Conservation (phyloP, 2,797 vertebrate species). For the Tinamus major region DNA sequence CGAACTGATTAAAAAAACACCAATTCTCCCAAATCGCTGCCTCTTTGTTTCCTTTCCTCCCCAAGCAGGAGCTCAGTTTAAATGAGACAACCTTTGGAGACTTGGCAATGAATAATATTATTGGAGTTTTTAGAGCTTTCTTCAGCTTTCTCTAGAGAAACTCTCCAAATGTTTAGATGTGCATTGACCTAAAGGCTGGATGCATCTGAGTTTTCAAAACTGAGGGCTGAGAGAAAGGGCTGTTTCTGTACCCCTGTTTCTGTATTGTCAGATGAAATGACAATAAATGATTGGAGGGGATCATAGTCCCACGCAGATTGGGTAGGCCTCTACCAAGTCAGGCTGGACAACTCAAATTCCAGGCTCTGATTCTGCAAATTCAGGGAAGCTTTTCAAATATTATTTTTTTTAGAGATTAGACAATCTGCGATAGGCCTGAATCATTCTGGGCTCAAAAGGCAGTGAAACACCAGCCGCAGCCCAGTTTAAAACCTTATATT, state of each 20-base stretch:
- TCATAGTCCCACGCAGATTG: background rate
- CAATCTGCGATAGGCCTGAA: background rate
- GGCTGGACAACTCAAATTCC: background rate
- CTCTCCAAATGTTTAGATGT: background rate
- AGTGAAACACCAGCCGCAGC: background rate
- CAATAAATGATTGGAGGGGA: background rate
- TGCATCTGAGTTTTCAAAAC: background rate
- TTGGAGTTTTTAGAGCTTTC: constrained; percentile 46
- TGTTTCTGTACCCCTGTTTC: background rate
- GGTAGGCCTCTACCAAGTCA: background rate
- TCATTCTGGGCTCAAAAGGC: background rate
- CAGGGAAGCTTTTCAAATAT: background rate
- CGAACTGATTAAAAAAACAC: constrained; percentile 45
- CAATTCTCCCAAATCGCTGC: background rate
- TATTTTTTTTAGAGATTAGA: background rate
- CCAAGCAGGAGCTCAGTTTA: constrained; percentile 35
- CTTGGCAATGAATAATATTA: background rate
- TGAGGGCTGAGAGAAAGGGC: background rate
- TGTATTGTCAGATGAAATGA: background rate
- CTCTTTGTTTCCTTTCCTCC: constrained; percentile 44
- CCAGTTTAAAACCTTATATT: background rate
- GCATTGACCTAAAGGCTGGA: background rate
- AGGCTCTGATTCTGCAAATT: background rate
- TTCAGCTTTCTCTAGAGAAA: constrained; percentile 30
- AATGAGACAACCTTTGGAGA: background rate